Percentiles rank a stretch among this genome's conserved stretches.
Evolutionary conservation across 2,113 vertebrate species (phyloP).

Genomic region (Mandrillus leucophaeus): DNA sequence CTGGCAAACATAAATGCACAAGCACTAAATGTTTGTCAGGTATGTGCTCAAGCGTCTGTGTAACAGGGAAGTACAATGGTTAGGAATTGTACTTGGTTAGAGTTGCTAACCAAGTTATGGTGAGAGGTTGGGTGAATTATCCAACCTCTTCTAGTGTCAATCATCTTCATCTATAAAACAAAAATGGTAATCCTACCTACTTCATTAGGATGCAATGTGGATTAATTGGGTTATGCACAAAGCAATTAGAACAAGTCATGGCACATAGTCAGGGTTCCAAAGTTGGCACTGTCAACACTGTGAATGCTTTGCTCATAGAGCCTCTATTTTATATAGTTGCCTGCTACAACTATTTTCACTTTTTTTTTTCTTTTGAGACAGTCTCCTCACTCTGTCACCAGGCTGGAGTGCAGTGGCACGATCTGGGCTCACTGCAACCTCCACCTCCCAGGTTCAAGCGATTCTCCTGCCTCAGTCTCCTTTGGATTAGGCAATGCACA

Average conservation of each 20-base stretch:
- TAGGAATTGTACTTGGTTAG: no score
- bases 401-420: no score
- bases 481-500: no score
- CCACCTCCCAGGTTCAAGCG: no score
- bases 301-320: background rate
- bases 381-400: no score
- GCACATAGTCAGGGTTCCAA: background rate
- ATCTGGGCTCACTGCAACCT: no score
- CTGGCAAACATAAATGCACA: background rate
- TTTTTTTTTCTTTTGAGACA: background rate
- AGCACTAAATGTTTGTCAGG: background rate
- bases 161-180: background rate
- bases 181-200: background rate
- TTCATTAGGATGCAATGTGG: background rate
- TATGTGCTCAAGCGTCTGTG: background rate
- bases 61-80: background rate
- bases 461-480: no score
- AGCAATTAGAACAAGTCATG: conserved; percentile 11
- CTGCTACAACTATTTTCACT: background rate
- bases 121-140: background rate
- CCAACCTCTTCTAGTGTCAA: background rate
- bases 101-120: no score
- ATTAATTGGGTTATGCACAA: conserved; percentile 15
- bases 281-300: background rate
- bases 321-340: conserved; percentile 31